Evolutionary conservation across 2,113 vertebrate genomes (phyloP), one percentile per base, ranked within the genome.

Genomic region (Chaetura pelagica): DNA sequence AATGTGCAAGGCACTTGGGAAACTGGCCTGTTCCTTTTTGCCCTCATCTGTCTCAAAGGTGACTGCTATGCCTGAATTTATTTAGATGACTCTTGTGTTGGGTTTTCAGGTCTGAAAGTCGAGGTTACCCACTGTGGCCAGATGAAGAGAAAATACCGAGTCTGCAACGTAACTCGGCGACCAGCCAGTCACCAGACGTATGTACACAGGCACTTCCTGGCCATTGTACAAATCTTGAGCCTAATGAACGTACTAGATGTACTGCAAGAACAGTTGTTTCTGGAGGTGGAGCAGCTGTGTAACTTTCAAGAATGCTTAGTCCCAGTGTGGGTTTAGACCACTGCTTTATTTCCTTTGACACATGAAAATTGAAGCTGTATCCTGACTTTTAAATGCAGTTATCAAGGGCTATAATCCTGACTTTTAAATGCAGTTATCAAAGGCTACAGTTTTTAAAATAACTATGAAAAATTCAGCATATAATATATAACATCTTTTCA

Each of bases 171-270:
- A 66, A 99, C 99, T 3, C 99, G 99, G 58, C 97, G 99, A 54
- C 99, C 99, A 82, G 99, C 99, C 96, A 99, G 99, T 94, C 99
- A 99, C 95, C 99, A 99, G 97, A 99, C 99, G 99, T 99, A 98
- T 44, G 99, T 98, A 88, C 38, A 38, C 12, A 3, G n/a, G 34
- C 54, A 15, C 57, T 68, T 22, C 6, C 51, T 84, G 78, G 15
- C 10, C 10, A 4, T 15, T 59, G 14, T 21, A 11, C 34, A 77
- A n/a, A 22, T 44, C 58, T 35, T 26, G 8, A 51, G 22, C 38
- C 29, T 32, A 1, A 62, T 75, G 46, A 52, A 8, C 63, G 7
- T 7, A 5, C 21, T 38, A 27, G 52, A 20, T 40, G 0, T 8
- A 3, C 40, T 71, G 67, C 22, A 38, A 61, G 49, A 79, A 21